Conservation (phyloP, 2,888 invertebrate genomes). For the Drosophila pseudotalamancana region DNA sequence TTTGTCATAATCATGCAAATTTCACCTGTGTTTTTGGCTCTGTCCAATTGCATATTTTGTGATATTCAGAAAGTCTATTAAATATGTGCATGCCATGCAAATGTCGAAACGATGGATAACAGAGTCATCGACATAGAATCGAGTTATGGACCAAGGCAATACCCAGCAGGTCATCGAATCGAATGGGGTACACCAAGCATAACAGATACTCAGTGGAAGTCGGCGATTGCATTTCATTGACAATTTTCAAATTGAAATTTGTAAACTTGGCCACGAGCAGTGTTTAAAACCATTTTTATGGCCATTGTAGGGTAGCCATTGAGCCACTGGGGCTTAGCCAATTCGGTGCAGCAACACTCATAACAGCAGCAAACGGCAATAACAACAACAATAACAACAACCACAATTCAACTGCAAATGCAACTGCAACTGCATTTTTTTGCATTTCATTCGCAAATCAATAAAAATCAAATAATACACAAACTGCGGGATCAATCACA, state of each 20-base stretch:
- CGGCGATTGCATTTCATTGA: not conserved
- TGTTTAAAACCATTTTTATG: slow-evolving; percentile 2
- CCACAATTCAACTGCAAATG: slow-evolving; percentile 15
- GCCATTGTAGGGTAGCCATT: slow-evolving; percentile 59
- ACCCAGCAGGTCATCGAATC: slow-evolving; percentile 29
- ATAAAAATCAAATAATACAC: slow-evolving; percentile 77
- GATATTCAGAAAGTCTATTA: slow-evolving; percentile 71
- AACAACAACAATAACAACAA: too few species aligned
- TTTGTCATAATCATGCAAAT: slow-evolving; percentile 78
- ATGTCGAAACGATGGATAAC: slow-evolving; percentile 46
- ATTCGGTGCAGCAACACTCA: slow-evolving; percentile 66
- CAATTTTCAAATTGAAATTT: not conserved
- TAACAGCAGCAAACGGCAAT: slow-evolving; percentile 62
- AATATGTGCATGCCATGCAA: slow-evolving; percentile 76
- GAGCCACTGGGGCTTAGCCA: slow-evolving; percentile 58
- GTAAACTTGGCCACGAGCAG: not conserved
- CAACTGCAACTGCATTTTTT: slow-evolving; percentile 73
- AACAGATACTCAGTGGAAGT: not conserved
- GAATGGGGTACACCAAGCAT: not conserved
- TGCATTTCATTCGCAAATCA: slow-evolving; percentile 76
- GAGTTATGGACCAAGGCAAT: slow-evolving; percentile 57
- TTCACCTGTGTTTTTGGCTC: slow-evolving; percentile 63
- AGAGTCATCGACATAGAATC: slow-evolving; percentile 27
- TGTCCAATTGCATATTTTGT: slow-evolving; percentile 70
- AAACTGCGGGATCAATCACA: slow-evolving; percentile 74